Evolutionary conservation across 2,113 vertebrate genomes (phyloP).

Genomic region (Microcebus griseorufus): DNA sequence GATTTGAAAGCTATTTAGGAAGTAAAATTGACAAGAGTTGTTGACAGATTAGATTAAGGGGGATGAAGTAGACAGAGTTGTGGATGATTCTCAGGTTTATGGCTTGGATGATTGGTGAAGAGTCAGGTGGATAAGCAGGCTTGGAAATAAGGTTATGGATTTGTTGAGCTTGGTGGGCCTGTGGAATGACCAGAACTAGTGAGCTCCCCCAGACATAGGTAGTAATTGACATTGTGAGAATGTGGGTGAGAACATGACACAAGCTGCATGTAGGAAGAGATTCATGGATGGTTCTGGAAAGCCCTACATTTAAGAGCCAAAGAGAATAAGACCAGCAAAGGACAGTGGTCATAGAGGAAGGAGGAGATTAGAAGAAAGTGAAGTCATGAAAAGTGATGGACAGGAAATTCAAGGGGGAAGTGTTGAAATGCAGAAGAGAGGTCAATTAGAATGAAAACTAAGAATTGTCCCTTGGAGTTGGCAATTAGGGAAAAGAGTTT

Average conservation of each 20-base stretch:
- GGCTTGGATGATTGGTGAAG: conserved; percentile 5
- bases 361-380: conserved; percentile 2
- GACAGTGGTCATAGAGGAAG: not conserved
- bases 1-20: conserved; percentile 20
- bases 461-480: not conserved
- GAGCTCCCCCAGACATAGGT: not conserved
- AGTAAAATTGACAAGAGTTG: not conserved
- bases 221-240: not conserved
- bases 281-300: not conserved
- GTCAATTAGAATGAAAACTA: not conserved
- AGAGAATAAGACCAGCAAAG: not conserved
- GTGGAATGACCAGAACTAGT: not conserved
- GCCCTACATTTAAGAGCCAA: not conserved
- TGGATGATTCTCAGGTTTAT: not conserved
- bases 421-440: not conserved
- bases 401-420: not conserved
- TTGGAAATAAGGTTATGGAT: not conserved
- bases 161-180: not conserved
- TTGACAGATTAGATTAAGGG: not conserved
- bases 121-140: not conserved
- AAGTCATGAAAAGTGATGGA: not conserved
- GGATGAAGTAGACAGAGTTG: not conserved
- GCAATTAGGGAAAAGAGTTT: not conserved
- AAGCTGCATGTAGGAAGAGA: not conserved
- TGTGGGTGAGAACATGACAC: not conserved